Conservation (phyloP, 2,888 invertebrate species). For the Stenolophus ochropezus region DNA sequence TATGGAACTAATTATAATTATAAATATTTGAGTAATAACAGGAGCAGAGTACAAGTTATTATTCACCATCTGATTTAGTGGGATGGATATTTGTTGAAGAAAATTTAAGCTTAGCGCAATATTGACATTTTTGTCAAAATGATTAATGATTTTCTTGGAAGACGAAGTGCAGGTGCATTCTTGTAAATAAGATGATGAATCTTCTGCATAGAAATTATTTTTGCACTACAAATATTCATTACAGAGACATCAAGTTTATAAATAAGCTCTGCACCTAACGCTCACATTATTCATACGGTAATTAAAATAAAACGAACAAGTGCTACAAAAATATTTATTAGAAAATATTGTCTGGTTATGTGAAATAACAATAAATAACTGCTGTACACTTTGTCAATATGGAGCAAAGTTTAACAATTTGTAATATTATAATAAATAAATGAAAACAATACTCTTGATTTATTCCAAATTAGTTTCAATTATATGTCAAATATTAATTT, state of each 20-base stretch:
- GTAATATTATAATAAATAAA: too few species aligned
- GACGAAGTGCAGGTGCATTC: slow-evolving; percentile 37
- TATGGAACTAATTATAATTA: background rate
- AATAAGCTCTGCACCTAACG: background rate
- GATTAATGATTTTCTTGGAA: slow-evolving; percentile 36
- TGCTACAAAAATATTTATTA: background rate
- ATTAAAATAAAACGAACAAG: background rate
- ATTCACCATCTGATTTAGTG: background rate
- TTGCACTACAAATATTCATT: slow-evolving; percentile 29
- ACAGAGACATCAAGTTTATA: slow-evolving; percentile 27
- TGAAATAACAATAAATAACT: background rate
- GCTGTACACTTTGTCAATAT: background rate
- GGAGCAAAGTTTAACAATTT: background rate
- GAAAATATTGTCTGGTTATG: background rate
- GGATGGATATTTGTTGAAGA: background rate
- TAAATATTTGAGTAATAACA: background rate
- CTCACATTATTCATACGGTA: slow-evolving; percentile 13
- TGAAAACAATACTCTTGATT: too few species aligned
- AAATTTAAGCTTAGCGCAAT: background rate
- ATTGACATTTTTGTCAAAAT: slow-evolving; percentile 36
- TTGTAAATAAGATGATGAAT: slow-evolving; percentile 39
- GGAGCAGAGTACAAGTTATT: background rate
- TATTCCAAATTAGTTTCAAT: too few species aligned
- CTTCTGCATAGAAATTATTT: slow-evolving; percentile 17
- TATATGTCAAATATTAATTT: too few species aligned